These are phyloP conservation scores for Schizotus pectinicornis DNA, from an alignment of 2,888 invertebrate species.

Conservation along the genomic window DNA sequence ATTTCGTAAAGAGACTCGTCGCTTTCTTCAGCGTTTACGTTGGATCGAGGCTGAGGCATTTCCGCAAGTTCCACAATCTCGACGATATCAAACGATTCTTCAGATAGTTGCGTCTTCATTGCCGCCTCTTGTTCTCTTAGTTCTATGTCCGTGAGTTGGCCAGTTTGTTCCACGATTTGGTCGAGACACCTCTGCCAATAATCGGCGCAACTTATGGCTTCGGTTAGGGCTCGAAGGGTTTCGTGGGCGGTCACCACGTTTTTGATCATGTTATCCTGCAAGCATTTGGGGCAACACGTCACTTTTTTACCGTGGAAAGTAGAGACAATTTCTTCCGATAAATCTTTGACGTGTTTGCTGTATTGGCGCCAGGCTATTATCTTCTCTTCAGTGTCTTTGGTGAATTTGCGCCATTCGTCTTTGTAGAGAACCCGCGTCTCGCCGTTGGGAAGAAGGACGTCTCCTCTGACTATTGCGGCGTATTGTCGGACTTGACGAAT, in stretches of 20 bases:
- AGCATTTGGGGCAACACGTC: constrained; percentile 52
- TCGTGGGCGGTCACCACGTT: constrained; percentile 51
- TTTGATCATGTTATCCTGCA: constrained; percentile 51
- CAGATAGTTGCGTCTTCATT: constrained; percentile 5
- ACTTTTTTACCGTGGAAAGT: constrained; percentile 50
- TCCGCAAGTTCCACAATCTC: constrained; percentile 26
- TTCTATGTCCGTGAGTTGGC: constrained; percentile 36
- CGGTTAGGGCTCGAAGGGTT: constrained; percentile 49
- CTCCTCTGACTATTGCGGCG: constrained; percentile 47
- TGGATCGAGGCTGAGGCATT: constrained; percentile 3
- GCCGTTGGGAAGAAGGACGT: constrained; percentile 40
- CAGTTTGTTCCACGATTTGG: constrained; percentile 46
- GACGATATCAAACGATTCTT: constrained; percentile 5
- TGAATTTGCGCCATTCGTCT: constrained; percentile 49
- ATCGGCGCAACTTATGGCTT: constrained; percentile 51
- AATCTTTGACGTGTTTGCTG: constrained; percentile 50
- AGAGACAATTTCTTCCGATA: constrained; percentile 49
- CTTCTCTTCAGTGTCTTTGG: constrained; percentile 47
- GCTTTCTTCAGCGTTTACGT: constrained; percentile 22
- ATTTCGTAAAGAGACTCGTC: constrained; percentile 43
- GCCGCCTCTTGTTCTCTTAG: constrained; percentile 1
- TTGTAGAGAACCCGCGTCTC: constrained; percentile 42
- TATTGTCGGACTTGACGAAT: constrained; percentile 48
- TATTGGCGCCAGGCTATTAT: constrained; percentile 51
- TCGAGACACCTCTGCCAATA: constrained; percentile 54